Percentiles rank a stretch among this genome's conserved stretches.
phyloP scores from a whole-genome alignment of 1,140 invertebrate species.

The Leptopilina clavipes region DNA sequence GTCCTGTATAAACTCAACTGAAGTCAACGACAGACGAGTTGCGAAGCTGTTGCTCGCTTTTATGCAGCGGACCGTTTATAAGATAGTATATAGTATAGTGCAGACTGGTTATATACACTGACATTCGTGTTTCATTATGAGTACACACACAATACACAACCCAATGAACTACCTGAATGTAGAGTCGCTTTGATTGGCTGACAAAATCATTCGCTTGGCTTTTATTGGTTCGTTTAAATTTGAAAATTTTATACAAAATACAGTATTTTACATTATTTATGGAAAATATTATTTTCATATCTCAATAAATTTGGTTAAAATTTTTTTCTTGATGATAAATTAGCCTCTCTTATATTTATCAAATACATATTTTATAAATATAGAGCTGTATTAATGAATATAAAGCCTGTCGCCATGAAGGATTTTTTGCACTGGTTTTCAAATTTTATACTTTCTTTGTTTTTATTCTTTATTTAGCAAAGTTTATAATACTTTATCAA shows the following conservation, averaged over 20 bases:
- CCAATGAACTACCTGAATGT: background rate
- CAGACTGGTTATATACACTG: background rate
- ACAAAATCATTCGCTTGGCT: background rate
- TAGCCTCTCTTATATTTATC: too few species aligned
- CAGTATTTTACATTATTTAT: too few species aligned
- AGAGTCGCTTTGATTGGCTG: background rate
- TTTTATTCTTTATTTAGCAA: too few species aligned
- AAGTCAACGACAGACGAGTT: background rate
- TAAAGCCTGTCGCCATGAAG: too few species aligned
- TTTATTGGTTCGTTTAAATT: conserved; percentile 7
- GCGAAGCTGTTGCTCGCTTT: background rate
- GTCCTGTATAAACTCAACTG: background rate
- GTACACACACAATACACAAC: background rate
- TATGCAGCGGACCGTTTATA: background rate
- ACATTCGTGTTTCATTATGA: background rate
- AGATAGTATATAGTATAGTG: background rate
- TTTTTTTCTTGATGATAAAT: too few species aligned
- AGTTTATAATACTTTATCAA: too few species aligned
- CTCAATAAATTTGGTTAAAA: too few species aligned
- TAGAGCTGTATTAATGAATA: too few species aligned
- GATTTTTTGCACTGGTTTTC: too few species aligned
- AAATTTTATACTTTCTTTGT: too few species aligned
- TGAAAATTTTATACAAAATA: background rate
- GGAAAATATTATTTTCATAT: too few species aligned
- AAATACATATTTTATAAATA: too few species aligned